A percentile compares a stretch with the other conserved stretches of the same genome.
These are phyloP conservation scores for Hydrolagus affinis DNA, from an alignment of 2,113 vertebrate species.

Conservation along the genomic window DNA sequence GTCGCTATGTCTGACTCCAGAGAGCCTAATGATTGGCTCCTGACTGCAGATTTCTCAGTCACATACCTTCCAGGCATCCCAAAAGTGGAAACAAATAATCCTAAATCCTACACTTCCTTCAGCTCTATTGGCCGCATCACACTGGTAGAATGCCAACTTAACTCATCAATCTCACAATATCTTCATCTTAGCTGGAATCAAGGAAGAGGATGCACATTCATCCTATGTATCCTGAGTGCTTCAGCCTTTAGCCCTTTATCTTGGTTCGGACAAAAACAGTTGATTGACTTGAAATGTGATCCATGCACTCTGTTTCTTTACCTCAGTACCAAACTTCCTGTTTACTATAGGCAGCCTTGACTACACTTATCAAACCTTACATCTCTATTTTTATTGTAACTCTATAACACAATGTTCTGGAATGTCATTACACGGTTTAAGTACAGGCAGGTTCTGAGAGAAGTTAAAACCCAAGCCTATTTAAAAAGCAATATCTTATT, in stretches of 20 bases:
- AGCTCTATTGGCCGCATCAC: background rate
- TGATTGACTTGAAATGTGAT: background rate
- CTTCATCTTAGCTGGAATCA: constrained; percentile 12
- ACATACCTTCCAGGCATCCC: background rate
- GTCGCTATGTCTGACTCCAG: background rate
- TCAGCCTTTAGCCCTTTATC: background rate
- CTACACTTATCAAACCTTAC: background rate
- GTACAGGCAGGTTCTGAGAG: too few species aligned
- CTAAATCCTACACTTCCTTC: background rate
- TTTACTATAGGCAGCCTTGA: background rate
- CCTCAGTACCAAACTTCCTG: background rate
- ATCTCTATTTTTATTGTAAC: background rate
- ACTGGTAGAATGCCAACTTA: constrained; percentile 2
- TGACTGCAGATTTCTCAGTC: background rate
- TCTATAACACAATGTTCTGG: background rate
- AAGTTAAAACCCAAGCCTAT: too few species aligned
- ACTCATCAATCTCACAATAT: background rate
- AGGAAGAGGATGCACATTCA: background rate
- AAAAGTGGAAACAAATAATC: background rate
- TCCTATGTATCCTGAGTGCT: background rate
- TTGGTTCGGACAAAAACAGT: background rate
- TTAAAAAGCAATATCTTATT: too few species aligned
- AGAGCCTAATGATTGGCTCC: background rate
- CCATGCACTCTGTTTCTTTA: background rate
- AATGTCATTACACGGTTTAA: too few species aligned